Evolutionary conservation across 2,888 invertebrate genomes (phyloP), one percentile per base, ranked within the genome.

Genomic region (Amphipoea lucens): DNA sequence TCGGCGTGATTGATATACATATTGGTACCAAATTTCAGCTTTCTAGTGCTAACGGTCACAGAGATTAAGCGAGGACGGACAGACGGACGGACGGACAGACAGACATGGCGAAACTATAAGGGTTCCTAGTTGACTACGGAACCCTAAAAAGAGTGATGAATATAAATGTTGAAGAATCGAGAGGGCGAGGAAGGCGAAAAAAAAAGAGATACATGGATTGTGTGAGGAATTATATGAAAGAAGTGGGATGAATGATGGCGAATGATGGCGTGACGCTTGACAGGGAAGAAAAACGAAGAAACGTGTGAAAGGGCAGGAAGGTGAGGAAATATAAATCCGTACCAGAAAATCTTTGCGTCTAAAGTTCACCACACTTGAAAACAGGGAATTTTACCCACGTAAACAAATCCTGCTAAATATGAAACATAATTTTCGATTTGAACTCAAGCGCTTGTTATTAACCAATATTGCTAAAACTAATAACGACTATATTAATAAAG

Each of bases 401-500:
- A 74, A 63, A 62, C 71, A 11, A n/a, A 40, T 69, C 23, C 60
- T 51, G 2, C 9, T 9, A 70, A 40, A n/a, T 69, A 71, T 74
- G 63, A 48, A 72, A 74, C 65, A 71, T 63, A 51, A 82, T 73
- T 84, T 76, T 72, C 40, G 12, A 74, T 79, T 62, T 0, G 67
- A 57, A 57, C 57, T 65, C 23, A 60, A 76, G 14, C 14, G 62
- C 29, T 75, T 29, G 51, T 60, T 75, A 68, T 36, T 54, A 67
- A 75, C 66, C 73, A 76, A 76, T 84, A 85, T 81, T 85, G 82
- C 84, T 86, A 80, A 86, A 88, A 86, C 90, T 92, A 92, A 92
- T 92, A 92, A 92, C 88, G 87, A 84, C 83, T 89, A 91, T 93
- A 94, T 94, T 93, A 94, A 91, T 91, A 94, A 94, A 94, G 91